Evolutionary conservation across 2,797 vertebrate genomes (phyloP), one percentile per base, ranked within the genome.

Genomic region (Microcaecilia unicolor): DNA sequence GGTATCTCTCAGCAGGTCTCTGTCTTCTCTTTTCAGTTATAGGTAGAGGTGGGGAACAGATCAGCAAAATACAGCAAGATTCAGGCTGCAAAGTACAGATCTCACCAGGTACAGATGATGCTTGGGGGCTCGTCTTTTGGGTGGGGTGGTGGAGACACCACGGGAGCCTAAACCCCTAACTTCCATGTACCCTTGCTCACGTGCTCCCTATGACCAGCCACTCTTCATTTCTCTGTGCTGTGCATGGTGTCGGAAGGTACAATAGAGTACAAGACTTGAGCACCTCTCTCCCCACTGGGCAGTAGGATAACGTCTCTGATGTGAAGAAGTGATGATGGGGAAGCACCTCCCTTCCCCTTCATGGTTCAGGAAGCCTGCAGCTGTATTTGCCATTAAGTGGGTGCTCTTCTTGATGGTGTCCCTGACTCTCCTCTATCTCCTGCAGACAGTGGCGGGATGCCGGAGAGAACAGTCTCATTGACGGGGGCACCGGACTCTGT

Each of bases 41-140:
- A 9, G 92, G 93, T 37, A 72, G 91, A 25, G 92, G 91, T 12
- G 92, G 93, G 4, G 93, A 97, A 46, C 93, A 97, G 63, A 97
- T 97, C 23, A 95, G 93, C 68, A 95, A 93, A 78, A 96, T 80
- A 57, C 92, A 97, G 53, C 90, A 93, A 51, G 93, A 97, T 8
- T 96, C 93, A 2, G 91, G 91, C 21, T 96, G 93, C 66, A 97
- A 97, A 58, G 92, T 95, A 43, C 92, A 96, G 70, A 93, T 96
- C 32, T 92, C 92, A 2, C 90, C 92, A 52, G 91, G 92, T 95
- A 61, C 51, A 74, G 10, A 25, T 15, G 20, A 3, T 9, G 2
- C 24, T n/a, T 7, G 2, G 14, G 18, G 37, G n/a, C n/a, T n/a
- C n/a, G n/a, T 5, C 2, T 3, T 3, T 13, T 14, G 12, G 13